These are phyloP conservation scores for Alviniconcha marisindica DNA, from an alignment of 1,140 invertebrate species.

Conservation along the genomic window DNA sequence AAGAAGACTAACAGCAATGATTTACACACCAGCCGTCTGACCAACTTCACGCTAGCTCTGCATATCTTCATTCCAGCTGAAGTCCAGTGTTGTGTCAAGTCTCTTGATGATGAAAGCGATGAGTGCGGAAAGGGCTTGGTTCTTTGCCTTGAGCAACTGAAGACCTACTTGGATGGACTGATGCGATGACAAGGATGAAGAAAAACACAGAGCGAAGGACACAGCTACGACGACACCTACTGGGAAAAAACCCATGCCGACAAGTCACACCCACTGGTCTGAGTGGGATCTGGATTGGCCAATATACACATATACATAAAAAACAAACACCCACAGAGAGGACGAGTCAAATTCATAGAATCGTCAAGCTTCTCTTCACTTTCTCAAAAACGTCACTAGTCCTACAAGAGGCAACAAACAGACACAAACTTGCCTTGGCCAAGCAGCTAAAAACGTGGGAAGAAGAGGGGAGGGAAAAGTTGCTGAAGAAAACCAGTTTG, in stretches of 20 bases:
- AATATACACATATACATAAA: not conserved
- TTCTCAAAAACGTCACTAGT: not conserved
- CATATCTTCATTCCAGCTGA: no score
- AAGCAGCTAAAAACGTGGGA: not conserved
- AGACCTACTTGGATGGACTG: not conserved
- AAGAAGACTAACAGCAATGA: no score
- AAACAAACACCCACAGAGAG: no score
- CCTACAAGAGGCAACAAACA: not conserved
- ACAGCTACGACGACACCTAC: not conserved
- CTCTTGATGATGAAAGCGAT: no score
- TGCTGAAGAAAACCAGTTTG: not conserved
- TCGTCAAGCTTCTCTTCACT: not conserved
- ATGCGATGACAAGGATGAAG: not conserved
- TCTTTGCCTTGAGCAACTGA: not conserved
- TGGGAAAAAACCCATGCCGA: not conserved
- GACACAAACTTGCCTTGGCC: no score
- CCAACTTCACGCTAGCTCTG: no score
- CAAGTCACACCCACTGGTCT: not conserved
- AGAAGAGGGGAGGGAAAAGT: not conserved
- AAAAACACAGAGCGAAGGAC: not conserved
- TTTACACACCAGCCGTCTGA: no score
- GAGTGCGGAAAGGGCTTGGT: no score
- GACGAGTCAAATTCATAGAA: no score
- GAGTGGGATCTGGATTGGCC: not conserved
- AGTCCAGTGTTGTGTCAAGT: no score